Percentiles rank a stretch among this genome's conserved stretches.
Conservation (phyloP, 1,140 invertebrate species). For the Bombus consobrinus region DNA sequence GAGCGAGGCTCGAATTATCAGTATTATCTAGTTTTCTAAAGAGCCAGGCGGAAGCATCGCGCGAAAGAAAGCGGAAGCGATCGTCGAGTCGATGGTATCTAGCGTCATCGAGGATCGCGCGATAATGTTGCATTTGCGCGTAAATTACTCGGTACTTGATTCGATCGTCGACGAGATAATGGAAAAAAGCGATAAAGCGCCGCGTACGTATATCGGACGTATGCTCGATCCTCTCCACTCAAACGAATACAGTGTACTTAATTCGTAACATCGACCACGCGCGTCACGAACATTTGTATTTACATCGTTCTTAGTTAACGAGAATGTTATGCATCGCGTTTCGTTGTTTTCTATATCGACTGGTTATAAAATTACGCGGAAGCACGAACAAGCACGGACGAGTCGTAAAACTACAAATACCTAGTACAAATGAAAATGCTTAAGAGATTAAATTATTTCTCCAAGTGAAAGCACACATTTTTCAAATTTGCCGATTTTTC, state of each 20-base stretch:
- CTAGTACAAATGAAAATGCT: neutral
- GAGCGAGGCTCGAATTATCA: constrained; percentile 37
- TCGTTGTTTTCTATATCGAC: neutral
- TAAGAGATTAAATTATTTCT: neutral
- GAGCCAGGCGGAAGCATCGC: neutral
- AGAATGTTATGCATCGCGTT: neutral
- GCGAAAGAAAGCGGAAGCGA: constrained; percentile 7
- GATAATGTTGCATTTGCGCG: neutral
- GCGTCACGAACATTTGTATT: neutral
- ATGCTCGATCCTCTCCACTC: constrained; percentile 9
- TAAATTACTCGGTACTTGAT: neutral
- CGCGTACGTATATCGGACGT: neutral
- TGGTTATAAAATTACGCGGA: neutral
- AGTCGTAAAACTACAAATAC: neutral
- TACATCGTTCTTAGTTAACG: neutral
- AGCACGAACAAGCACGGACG: too few species aligned
- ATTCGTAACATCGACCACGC: constrained; percentile 17
- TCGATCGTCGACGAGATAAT: neutral
- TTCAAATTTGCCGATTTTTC: neutral
- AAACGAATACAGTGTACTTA: neutral
- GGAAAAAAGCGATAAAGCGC: neutral
- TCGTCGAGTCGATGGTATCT: constrained; percentile 4
- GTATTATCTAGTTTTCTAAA: constrained; percentile 38
- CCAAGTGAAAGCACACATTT: too few species aligned
- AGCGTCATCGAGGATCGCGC: neutral